Percentiles rank a stretch among this genome's conserved stretches.
These are phyloP conservation scores for Aplysina aerophoba DNA, from an alignment of 37 sponge, comb jelly and placozoan genomes.

Conservation along the genomic window DNA sequence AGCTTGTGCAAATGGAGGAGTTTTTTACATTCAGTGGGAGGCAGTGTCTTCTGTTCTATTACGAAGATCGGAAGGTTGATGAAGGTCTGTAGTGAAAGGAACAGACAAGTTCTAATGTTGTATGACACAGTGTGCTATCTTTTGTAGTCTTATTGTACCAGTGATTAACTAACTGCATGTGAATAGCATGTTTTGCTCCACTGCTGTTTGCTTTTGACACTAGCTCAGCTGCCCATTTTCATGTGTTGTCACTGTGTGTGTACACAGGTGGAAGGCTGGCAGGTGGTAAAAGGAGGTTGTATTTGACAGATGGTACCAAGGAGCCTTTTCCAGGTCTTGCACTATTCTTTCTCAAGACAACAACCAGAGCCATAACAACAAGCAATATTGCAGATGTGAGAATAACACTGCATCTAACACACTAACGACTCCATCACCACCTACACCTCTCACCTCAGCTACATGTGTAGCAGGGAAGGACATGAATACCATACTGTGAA, in stretches of 20 bases:
- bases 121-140: background rate
- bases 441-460: background rate
- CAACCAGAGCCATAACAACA: conserved; percentile 63
- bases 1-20: conserved; percentile 57
- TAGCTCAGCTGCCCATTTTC: too few relatives aligned
- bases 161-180: too few relatives aligned
- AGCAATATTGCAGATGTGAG: conserved; percentile 60
- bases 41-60: conserved; percentile 41
- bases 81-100: background rate
- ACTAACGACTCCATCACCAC: background rate
- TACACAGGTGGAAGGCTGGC: conserved; percentile 30
- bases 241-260: background rate
- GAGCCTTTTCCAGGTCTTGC: conserved; percentile 76
- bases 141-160: too few relatives aligned
- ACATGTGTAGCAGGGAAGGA: too few relatives aligned
- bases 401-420: background rate
- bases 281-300: conserved; percentile 46
- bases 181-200: too few relatives aligned
- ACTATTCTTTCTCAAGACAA: conserved; percentile 65
- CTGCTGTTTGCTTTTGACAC: too few relatives aligned
- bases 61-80: background rate
- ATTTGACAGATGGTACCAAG: conserved; percentile 79
- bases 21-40: conserved; percentile 76
- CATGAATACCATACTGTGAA: too few relatives aligned
- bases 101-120: background rate